A percentile compares a stretch with the other conserved stretches of the same genome.
phyloP scores from a whole-genome alignment of 2,797 vertebrate species.

The Propithecus perrieri region DNA sequence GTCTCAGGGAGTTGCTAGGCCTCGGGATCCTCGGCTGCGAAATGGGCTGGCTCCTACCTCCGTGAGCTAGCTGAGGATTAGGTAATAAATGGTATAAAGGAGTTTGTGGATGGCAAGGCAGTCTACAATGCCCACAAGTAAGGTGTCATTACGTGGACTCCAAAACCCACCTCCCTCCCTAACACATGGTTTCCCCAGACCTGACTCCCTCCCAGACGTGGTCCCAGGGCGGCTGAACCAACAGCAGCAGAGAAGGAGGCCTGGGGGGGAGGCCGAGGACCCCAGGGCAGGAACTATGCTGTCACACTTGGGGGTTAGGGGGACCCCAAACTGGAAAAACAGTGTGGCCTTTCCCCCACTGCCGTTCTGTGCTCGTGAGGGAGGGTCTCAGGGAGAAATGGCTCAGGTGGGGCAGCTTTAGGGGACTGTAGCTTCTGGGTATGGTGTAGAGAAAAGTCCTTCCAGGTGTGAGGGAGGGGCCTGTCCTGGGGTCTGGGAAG shows the following conservation, averaged over 20 bases:
- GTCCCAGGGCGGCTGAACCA: not conserved
- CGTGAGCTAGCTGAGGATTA: not conserved
- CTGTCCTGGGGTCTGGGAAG: not conserved
- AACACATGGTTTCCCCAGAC: fast-evolving
- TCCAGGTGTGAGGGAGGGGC: not conserved
- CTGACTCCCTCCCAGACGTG: not conserved
- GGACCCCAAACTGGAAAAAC: not conserved
- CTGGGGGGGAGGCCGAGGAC: not conserved
- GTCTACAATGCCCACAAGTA: not conserved
- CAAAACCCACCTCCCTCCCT: not conserved
- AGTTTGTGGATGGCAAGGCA: not conserved
- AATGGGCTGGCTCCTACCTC: not conserved
- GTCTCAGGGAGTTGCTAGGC: not conserved
- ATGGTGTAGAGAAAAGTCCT: not conserved
- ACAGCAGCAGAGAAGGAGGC: not conserved
- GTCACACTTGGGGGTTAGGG: too few species aligned
- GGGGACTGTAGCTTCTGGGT: not conserved
- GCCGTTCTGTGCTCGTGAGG: not conserved
- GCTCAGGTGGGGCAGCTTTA: not conserved
- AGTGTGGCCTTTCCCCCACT: not conserved
- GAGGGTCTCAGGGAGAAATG: not conserved
- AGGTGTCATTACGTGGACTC: not conserved
- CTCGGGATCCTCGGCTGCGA: not conserved
- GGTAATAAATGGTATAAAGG: not conserved
- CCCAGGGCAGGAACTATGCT: too few species aligned